phyloP scores from a whole-genome alignment of 2,113 vertebrate species.

The Gallinago jamesoni region DNA sequence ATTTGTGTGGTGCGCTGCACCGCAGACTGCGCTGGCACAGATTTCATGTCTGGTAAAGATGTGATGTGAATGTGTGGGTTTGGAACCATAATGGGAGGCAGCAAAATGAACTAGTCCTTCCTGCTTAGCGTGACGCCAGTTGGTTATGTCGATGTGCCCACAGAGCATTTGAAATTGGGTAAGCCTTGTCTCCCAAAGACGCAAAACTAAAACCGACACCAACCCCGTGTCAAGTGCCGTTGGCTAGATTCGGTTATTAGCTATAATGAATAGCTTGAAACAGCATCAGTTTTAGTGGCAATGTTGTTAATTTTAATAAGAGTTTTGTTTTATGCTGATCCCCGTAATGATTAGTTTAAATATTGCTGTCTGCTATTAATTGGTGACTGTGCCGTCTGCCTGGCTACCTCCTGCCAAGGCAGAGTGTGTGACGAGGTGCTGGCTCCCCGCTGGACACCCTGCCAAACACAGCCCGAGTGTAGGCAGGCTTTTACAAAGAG shows the following conservation, averaged over 20 bases:
- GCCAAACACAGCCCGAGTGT: neutral
- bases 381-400: neutral
- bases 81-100: neutral
- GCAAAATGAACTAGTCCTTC: neutral
- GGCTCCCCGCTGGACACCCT: neutral
- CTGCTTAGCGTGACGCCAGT: neutral
- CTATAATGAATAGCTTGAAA: neutral
- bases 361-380: neutral
- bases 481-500: neutral
- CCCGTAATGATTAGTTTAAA: neutral
- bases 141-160: neutral
- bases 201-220: neutral
- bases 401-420: neutral
- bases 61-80: rapidly evolving
- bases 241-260: neutral
- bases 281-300: neutral
- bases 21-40: neutral
- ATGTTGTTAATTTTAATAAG: slow-evolving; percentile 1
- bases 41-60: neutral
- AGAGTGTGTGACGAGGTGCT: neutral
- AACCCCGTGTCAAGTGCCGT: neutral
- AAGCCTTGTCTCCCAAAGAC: neutral
- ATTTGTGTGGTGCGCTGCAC: neutral
- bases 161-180: neutral
- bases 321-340: slow-evolving; percentile 22